phyloP scores from a whole-genome alignment of 2,797 vertebrate species.

The Phoebastria nigripes region DNA sequence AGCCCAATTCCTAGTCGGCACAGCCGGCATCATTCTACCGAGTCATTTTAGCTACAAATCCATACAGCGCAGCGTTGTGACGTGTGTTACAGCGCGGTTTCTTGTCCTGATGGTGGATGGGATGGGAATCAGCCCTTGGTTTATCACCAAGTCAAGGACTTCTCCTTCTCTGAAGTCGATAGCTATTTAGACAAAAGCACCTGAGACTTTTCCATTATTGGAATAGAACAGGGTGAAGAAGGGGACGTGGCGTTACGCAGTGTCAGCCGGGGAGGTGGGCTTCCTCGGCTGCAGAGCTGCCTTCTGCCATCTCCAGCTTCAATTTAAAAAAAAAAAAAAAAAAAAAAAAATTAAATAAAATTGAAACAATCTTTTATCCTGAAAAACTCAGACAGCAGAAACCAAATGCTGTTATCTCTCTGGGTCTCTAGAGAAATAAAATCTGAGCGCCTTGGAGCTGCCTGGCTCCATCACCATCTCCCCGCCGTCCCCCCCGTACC shows the following conservation, averaged over 20 bases:
- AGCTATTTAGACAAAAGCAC: background rate
- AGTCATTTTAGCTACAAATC: background rate
- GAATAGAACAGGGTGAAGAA: background rate
- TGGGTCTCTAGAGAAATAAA: background rate
- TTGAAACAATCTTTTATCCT: background rate
- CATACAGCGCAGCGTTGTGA: accelerated
- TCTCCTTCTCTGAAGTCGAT: background rate
- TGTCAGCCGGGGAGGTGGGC: background rate
- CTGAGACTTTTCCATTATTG: background rate
- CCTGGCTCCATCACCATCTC: background rate
- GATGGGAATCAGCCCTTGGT: background rate
- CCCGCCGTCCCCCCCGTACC: accelerated
- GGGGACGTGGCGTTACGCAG: accelerated
- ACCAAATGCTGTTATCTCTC: background rate
- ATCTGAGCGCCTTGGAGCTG: accelerated
- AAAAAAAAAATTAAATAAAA: background rate
- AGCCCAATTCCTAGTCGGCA: background rate
- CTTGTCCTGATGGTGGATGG: background rate
- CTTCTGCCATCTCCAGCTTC: background rate
- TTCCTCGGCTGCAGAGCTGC: background rate
- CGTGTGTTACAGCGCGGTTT: accelerated
- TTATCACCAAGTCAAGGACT: background rate
- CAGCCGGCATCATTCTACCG: background rate
- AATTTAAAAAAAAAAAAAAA: background rate
- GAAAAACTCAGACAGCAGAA: background rate